Percentiles rank a stretch among this genome's conserved stretches.
These are phyloP conservation scores for Tylochromis polylepis DNA, from an alignment of 2,113 vertebrate species.

Conservation along the genomic window DNA sequence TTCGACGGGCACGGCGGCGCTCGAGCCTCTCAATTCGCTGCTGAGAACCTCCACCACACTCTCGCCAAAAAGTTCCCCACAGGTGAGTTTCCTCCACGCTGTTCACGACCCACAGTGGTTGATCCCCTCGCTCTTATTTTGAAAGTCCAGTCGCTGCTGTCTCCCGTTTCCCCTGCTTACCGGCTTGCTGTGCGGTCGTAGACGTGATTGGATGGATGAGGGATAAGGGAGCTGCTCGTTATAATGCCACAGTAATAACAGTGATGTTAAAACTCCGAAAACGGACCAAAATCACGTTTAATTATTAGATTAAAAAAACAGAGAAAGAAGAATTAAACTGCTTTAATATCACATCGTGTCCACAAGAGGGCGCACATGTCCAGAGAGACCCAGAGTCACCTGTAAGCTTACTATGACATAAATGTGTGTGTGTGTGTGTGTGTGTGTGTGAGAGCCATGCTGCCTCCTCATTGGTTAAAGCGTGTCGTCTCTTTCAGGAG, in stretches of 20 bases:
- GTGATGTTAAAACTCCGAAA: accelerated
- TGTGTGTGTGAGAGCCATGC: not conserved
- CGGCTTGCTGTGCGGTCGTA: not conserved
- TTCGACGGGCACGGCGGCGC: conserved; percentile 93
- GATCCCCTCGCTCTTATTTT: not conserved
- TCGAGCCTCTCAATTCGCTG: conserved; percentile 87
- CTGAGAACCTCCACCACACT: conserved; percentile 88
- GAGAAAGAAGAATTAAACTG: not conserved
- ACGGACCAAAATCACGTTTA: accelerated
- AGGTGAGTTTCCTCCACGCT: conserved; percentile 66
- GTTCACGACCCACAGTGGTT: accelerated
- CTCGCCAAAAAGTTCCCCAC: conserved; percentile 87
- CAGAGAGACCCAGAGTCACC: not conserved
- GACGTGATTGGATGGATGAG: not conserved
- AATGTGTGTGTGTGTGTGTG: not conserved
- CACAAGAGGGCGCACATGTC: not conserved
- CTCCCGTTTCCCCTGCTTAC: accelerated
- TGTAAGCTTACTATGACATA: not conserved
- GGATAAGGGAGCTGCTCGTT: not conserved
- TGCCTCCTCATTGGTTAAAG: not conserved
- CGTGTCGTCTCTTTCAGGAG: conserved; percentile 66
- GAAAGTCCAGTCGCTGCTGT: not conserved
- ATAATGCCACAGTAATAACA: not conserved
- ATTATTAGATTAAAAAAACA: not conserved
- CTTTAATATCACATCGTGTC: not conserved